Base-by-base conservation (phyloP, 2,113 vertebrate species). In the Stercorarius parasiticus region DNA sequence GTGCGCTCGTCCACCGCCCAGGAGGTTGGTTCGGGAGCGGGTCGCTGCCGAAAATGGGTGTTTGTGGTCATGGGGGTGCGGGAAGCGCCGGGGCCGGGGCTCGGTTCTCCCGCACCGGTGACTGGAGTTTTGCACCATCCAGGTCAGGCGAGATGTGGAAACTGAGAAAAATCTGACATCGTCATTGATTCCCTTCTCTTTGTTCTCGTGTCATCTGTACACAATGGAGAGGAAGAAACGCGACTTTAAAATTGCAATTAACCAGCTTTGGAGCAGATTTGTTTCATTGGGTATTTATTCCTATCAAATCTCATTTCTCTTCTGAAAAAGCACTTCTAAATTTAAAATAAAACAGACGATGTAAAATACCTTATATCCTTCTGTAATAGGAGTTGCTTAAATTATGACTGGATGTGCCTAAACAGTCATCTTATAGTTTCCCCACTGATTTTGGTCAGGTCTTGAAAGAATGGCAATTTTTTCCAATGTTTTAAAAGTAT, bases 191-290 rank as follows among this genome's bases (percentile, higher is more conserved):
- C 94, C 86, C 93, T 92, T 91, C 97, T 82, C 98, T 97, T 96
- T 97, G 96, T 97, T 96, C 96, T 94, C 85, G 3, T 61, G 88
- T 95, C 94, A 86, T 93, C 30, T 1, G 78, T 50, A 10, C 91
- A 92, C 87, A 86, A 80, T 58, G 87, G 93, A 90, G 94, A 96
- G 95, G 74, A 93, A 97, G 94, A 93, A 96, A 78, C 58, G 94
- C 15, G 96, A 88, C 95, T 98, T 97, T 43, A 94, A 95, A 97
- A 89, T 91, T 86, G 97, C 97, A 96, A 96, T 98, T 98, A 98
- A 69, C n/a, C 94, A 71, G 93, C 79, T 96, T 90, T 67, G 72
- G 77, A 47, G 90, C 78, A 92, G 76, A 61, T n/a, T 96, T 92
- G 81, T 87, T 42, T 70, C 19, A 0, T 12, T 74, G 76, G 86